Conservation (phyloP, 2,888 invertebrate species). For the Drosophila tripunctata region DNA sequence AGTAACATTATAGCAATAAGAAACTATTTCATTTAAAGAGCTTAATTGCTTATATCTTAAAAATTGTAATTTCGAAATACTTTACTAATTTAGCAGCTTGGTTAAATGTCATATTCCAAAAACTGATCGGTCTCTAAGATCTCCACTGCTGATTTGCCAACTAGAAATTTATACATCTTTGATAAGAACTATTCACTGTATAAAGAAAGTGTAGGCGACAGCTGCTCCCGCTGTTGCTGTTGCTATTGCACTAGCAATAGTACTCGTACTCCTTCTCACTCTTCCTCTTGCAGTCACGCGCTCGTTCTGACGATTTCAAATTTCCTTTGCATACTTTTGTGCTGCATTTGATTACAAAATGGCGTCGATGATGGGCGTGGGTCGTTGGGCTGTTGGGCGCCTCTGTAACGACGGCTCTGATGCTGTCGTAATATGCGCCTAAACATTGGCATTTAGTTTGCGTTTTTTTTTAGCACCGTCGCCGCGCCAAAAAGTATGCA, state of each 20-base stretch:
- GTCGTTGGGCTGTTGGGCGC: not conserved
- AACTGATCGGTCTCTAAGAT: too few relatives aligned
- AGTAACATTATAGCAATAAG: too few relatives aligned
- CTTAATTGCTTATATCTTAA: too few relatives aligned
- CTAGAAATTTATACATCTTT: not conserved
- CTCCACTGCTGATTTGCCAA: too few relatives aligned
- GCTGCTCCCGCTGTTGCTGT: not conserved
- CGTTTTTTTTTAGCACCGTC: conserved; percentile 62
- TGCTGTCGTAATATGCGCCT: conserved; percentile 70
- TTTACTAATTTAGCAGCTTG: too few relatives aligned
- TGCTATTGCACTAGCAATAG: not conserved
- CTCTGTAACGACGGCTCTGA: conserved; percentile 6
- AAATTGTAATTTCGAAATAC: too few relatives aligned
- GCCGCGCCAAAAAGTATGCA: conserved; percentile 56
- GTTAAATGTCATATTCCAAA: too few relatives aligned
- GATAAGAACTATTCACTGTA: conserved; percentile 26
- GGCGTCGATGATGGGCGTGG: conserved; percentile 47
- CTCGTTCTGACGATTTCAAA: conserved; percentile 25
- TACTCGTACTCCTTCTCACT: not conserved
- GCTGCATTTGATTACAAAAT: conserved; percentile 78
- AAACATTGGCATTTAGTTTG: conserved; percentile 72
- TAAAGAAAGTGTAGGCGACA: conserved; percentile 34
- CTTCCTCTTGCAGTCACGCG: not conserved
- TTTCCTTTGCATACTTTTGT: conserved; percentile 63
- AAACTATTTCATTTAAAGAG: too few relatives aligned